Evolutionary conservation across 2,113 vertebrate genomes (phyloP).

Genomic region (Rhinolophus ferrumequinum): DNA sequence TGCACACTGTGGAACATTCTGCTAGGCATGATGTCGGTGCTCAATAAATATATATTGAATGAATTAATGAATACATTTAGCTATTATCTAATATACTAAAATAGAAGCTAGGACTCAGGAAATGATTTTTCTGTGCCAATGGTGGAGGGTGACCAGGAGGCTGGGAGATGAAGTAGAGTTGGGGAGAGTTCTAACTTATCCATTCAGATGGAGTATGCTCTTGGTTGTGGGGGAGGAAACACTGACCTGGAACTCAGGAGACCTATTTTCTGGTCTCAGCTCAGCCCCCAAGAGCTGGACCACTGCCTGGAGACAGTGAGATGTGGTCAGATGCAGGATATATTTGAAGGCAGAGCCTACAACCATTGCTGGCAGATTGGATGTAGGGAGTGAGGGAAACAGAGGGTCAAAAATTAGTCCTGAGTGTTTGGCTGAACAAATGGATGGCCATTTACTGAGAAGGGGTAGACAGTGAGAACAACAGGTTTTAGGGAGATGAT

Average conservation of each 20-base stretch:
- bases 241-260: not conserved
- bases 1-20: not conserved
- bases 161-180: not conserved
- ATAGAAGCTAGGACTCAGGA: not conserved
- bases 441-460: not conserved
- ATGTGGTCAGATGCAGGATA: not conserved
- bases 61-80: not conserved
- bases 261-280: not conserved
- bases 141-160: not conserved
- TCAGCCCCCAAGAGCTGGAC: not conserved
- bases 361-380: not conserved
- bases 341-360: not conserved
- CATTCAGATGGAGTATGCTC: not conserved
- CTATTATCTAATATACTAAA: not conserved
- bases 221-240: not conserved
- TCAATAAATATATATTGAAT: constrained; percentile 2
- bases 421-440: not conserved
- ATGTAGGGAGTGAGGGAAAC: not conserved
- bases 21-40: not conserved
- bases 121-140: not conserved
- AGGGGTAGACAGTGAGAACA: not conserved
- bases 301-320: not conserved
- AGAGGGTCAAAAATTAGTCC: not conserved
- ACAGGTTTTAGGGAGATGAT: not conserved
- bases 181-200: not conserved